These are phyloP conservation scores for Thamnophis elegans DNA, from an alignment of 2,797 vertebrate genomes.

Conservation along the genomic window DNA sequence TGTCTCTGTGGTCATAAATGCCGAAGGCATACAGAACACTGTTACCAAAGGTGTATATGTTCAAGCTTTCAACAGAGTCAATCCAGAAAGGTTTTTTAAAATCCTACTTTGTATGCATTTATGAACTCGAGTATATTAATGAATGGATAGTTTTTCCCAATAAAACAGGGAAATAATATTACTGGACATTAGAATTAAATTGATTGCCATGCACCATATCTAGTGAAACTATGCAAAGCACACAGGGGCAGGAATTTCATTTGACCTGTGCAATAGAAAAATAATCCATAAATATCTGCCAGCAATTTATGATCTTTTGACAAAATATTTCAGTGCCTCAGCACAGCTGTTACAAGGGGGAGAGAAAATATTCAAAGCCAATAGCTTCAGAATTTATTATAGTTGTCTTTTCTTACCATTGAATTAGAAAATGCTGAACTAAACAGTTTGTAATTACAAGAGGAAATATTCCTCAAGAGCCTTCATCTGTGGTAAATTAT, in stretches of 20 bases:
- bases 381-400: slow-evolving; percentile 18
- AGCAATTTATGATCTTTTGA: slow-evolving; percentile 8
- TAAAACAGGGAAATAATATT: not conserved
- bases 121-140: not conserved
- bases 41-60: not conserved
- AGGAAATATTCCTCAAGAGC: slow-evolving; percentile 5
- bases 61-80: not conserved
- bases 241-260: not conserved
- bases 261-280: not conserved
- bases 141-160: not conserved
- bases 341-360: not conserved
- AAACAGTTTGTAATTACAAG: slow-evolving; percentile 10
- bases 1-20: too few species aligned
- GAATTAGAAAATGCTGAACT: slow-evolving; percentile 32
- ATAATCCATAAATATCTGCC: slow-evolving; percentile 15
- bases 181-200: not conserved
- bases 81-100: not conserved
- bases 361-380: slow-evolving; percentile 18
- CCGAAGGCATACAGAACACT: too few species aligned
- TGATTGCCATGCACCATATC: not conserved
- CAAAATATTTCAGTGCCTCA: slow-evolving; percentile 20
- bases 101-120: not conserved
- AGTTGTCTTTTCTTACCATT: slow-evolving; percentile 11
- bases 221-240: not conserved
- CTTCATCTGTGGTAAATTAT: slow-evolving; percentile 5